Base-by-base conservation (phyloP, 2,113 vertebrate species). In the Apistogramma diplotaenia region DNA sequence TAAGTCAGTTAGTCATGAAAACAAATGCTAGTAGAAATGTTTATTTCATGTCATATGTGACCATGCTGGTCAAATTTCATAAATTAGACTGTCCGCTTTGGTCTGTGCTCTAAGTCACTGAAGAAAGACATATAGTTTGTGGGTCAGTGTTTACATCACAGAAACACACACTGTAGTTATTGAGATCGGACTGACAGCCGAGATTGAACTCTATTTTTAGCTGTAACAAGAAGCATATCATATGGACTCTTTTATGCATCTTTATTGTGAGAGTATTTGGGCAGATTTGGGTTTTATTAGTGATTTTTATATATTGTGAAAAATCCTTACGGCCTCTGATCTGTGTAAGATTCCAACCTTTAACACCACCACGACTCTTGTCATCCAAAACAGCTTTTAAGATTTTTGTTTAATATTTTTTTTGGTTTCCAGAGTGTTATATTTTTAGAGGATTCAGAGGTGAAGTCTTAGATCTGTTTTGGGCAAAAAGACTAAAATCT, bases 401-500 rank as follows among this genome's bases (percentile, higher is more conserved):
- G 53, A 43, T 67, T 21, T 43, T 57, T n/a, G 23, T 61, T 46
- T n/a, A 25, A 27, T 67, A 46, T 62, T 59, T n/a, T 8, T 49
- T 89, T 78, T 73, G 37, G 62, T 37, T 84, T 85, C 85, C 78
- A 89, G 80, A 53, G 83, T 4, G 27, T 81, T 61, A 16, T 86
- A 85, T 88, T 81, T 89, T 61, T 53, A 79, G 83, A 70, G 10
- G 56, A 76, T 35, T 61, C 43, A 62, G 35, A 72, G 35, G 37
- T 74, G 58, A 57, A 35, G 54, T 40, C 81, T n/a, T 75, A 57
- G 59, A 59, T 81, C 43, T 54, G 54, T 35, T 88, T 54, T 23
- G 54, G 75, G 88, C 53, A 85, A 72, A 85, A 12, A 76, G 21
- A 59, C 25, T 25, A 37, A 55, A 72, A 23, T 43, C 4, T 23